Percentiles rank a stretch among this genome's conserved stretches.
These are phyloP conservation scores for Cacoxenus indagator DNA, from an alignment of 2,888 invertebrate species.

Conservation along the genomic window DNA sequence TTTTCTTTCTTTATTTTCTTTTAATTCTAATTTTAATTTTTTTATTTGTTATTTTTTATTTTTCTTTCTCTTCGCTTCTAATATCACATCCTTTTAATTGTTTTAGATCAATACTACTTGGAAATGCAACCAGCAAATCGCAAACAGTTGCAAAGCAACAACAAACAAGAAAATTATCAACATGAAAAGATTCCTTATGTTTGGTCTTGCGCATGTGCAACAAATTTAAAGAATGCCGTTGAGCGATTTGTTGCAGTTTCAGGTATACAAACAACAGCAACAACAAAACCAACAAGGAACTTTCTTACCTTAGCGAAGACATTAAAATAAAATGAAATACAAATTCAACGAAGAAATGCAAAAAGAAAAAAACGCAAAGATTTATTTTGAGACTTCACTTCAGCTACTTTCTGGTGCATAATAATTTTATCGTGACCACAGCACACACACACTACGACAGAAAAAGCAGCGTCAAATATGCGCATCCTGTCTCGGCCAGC, in stretches of 20 bases:
- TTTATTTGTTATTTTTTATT: slow-evolving; percentile 19
- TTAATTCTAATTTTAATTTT: background rate
- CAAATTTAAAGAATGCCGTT: slow-evolving; percentile 22
- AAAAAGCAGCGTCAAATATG: no score
- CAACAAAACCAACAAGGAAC: background rate
- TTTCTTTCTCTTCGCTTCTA: slow-evolving; percentile 21
- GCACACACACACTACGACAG: no score
- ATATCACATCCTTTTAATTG: no score
- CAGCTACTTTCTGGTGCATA: background rate
- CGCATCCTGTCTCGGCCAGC: no score
- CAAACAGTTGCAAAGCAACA: no score
- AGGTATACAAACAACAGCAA: background rate
- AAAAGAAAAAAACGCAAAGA: background rate
- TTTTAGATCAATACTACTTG: no score
- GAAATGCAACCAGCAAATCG: no score
- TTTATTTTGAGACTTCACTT: slow-evolving; percentile 2
- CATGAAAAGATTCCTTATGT: background rate
- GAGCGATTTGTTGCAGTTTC: background rate
- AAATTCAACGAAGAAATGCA: background rate
- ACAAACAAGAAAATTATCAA: background rate
- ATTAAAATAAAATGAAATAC: background rate
- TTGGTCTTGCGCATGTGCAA: slow-evolving; percentile 56
- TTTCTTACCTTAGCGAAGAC: slow-evolving; percentile 3
- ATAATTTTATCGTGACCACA: no score
- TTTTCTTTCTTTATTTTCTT: background rate